Evolutionary conservation across 1,140 invertebrate genomes (phyloP).

Genomic region (Chironomus tepperi): DNA sequence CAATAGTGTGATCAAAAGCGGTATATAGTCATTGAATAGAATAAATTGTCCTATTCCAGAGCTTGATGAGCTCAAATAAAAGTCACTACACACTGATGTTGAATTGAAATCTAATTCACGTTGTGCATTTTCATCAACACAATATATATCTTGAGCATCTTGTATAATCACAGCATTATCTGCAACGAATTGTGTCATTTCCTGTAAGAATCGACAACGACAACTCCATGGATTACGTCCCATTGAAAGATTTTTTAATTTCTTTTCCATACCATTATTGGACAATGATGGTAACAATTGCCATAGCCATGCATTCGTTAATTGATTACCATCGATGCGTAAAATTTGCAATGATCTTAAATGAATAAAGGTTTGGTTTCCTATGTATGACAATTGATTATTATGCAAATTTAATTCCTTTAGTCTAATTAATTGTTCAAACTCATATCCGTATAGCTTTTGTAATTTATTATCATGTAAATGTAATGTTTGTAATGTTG

Average conservation of each 20-base stretch:
- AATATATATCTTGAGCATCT: conserved; percentile 68
- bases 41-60: conserved; percentile 62
- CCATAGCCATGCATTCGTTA: conserved; percentile 76
- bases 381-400: conserved; percentile 69
- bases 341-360: conserved; percentile 71
- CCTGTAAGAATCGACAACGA: conserved; percentile 79
- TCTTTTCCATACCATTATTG: conserved; percentile 53
- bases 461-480: conserved; percentile 75
- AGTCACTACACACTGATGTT: conserved; percentile 68
- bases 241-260: conserved; percentile 61
- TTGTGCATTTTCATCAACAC: conserved; percentile 56
- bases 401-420: conserved; percentile 81
- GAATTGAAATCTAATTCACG: conserved; percentile 71
- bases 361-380: conserved; percentile 69
- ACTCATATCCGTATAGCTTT: conserved; percentile 78
- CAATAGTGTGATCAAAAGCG: conserved; percentile 69
- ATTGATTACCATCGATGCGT: conserved; percentile 72
- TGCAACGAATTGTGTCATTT: conserved; percentile 71
- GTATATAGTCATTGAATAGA: conserved; percentile 73
- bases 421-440: conserved; percentile 71
- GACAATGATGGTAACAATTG: conserved; percentile 49
- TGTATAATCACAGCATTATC: conserved; percentile 71
- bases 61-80: conserved; percentile 63
- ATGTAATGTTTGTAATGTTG: conserved; percentile 70
- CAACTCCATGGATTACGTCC: conserved; percentile 82